Evolutionary conservation across 2,888 invertebrate genomes (phyloP), one percentile per base, ranked within the genome.

Genomic region (Synanthedon vespiformis): DNA sequence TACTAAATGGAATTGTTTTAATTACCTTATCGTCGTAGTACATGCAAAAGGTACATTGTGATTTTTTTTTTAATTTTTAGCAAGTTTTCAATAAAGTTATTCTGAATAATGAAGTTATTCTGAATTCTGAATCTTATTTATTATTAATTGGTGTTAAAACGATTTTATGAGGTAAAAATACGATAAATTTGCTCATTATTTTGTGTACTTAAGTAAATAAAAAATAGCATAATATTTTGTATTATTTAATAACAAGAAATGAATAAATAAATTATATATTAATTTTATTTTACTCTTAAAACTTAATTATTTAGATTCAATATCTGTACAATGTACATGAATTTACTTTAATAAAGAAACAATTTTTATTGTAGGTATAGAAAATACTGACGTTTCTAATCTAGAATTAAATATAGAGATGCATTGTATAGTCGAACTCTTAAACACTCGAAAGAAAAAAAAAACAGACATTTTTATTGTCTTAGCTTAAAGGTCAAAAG

Each of bases 251-350:
- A 80, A 84, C 83, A 84, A 18, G 12, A 12, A 48, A 48, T 48
- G 18, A 48, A 48, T 48, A 84, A 82, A 34, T 34, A 34, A 34
- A 34, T 34, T 34, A 34, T 34, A 34, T 34, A 34, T 34, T 81
- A 79, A 63, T 73, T 73, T 75, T 65, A 73, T 65, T 68, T 67
- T 63, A 65, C 61, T 64, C 71, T 76, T 80, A 77, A 61, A 52
- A 63, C 64, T 57, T 68, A 64, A 61, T 53, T 65, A 68, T 76
- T 72, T 52, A 85, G 85, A 85, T 85, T 80, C 85, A 77, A 70
- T 67, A 66, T 70, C 80, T 84, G 82, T 83, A 84, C 85, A 83
- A 79, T 80, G 84, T 84, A 86, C 84, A 81, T 22, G 8, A 47
- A 47, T n/a, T 34, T 18, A 41, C 14, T 48, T 27, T 11, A 51